These are phyloP conservation scores for Netelia inedita DNA, from an alignment of 2,888 invertebrate species.

Conservation along the genomic window DNA sequence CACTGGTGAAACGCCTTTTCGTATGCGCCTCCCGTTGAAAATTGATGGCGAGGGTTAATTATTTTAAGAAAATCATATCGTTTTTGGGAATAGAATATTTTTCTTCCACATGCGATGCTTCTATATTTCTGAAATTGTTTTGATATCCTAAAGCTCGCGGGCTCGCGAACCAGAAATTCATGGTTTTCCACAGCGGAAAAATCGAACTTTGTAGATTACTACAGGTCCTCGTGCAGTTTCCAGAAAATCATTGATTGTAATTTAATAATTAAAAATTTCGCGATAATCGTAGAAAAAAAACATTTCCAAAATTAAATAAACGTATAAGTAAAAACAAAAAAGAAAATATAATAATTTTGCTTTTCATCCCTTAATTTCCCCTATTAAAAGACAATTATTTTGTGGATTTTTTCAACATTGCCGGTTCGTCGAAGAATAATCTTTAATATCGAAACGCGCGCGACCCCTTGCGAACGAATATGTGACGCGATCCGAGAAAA, in stretches of 20 bases:
- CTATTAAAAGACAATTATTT: too few relatives aligned
- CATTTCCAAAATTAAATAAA: neutral
- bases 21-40: neutral
- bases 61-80: conserved; percentile 2
- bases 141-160: conserved; percentile 45
- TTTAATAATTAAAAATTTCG: neutral
- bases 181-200: conserved; percentile 51
- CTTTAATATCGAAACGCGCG: too few relatives aligned
- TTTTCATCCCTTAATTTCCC: too few relatives aligned
- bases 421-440: too few relatives aligned
- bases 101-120: conserved; percentile 14
- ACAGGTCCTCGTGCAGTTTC: neutral
- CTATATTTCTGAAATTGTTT: neutral
- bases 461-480: too few relatives aligned
- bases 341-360: too few relatives aligned
- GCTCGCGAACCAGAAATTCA: conserved; percentile 17
- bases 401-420: too few relatives aligned
- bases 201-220: too few relatives aligned
- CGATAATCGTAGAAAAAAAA: neutral
- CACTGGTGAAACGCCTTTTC: conserved; percentile 25
- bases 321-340: too few relatives aligned
- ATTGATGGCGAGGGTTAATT: conserved; percentile 14
- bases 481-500: too few relatives aligned
- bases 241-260: neutral
- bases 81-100: conserved; percentile 15